A percentile compares a stretch with the other conserved stretches of the same genome.
Conservation (phyloP, 1,140 invertebrate species). For the Drosophila trapezifrons region DNA sequence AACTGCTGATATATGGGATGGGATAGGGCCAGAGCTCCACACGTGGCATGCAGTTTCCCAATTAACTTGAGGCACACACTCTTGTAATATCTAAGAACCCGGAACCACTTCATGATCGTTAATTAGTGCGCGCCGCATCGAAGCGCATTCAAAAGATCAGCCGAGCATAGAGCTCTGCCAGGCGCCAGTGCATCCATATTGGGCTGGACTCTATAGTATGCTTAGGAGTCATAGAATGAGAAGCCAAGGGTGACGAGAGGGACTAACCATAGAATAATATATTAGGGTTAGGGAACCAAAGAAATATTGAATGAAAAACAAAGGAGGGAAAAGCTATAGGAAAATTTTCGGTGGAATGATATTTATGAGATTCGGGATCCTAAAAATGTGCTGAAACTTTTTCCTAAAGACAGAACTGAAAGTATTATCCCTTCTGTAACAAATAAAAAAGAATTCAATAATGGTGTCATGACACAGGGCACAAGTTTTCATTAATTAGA, state of each 20-base stretch:
- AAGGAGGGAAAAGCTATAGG: not conserved
- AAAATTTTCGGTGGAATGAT: not conserved
- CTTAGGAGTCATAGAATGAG: not conserved
- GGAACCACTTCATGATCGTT: constrained; percentile 50
- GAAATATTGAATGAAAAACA: not conserved
- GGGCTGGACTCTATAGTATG: constrained; percentile 16
- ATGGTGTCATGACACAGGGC: too few relatives aligned
- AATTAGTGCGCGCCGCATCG: constrained; percentile 48
- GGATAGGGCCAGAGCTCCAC: constrained; percentile 6
- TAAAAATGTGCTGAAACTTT: too few relatives aligned
- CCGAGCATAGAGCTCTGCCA: constrained; percentile 51
- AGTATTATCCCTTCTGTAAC: too few relatives aligned
- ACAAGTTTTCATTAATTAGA: too few relatives aligned
- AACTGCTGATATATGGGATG: not conserved
- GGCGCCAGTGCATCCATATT: constrained; percentile 21
- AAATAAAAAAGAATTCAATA: too few relatives aligned
- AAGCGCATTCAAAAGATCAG: constrained; percentile 46
- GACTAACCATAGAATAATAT: not conserved
- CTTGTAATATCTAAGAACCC: constrained; percentile 42
- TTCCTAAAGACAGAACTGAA: too few relatives aligned
- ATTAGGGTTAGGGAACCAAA: not conserved
- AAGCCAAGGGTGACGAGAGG: constrained; percentile 31
- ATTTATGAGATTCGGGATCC: not conserved
- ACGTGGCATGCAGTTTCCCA: constrained; percentile 39
- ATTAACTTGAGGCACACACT: constrained; percentile 35